Percentiles rank a stretch among this genome's conserved stretches.
Evolutionary conservation across 2,797 vertebrate species (phyloP).

Genomic region (Premnoplex brunnescens): DNA sequence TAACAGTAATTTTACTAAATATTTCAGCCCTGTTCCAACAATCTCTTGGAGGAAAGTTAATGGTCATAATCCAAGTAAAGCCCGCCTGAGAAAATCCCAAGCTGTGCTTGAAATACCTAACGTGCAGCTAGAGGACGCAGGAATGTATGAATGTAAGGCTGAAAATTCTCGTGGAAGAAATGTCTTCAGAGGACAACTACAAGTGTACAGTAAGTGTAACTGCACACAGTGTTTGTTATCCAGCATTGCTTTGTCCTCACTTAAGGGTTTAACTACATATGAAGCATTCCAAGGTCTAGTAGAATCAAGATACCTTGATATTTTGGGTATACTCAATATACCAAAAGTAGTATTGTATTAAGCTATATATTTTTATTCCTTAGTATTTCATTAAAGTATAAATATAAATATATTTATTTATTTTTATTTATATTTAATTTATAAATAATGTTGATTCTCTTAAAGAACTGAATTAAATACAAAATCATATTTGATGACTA

Average conservation of each 20-base stretch:
- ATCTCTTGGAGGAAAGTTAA: constrained; percentile 98
- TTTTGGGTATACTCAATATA: too few relatives aligned
- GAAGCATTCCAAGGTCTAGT: not conserved
- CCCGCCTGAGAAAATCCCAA: constrained; percentile 93
- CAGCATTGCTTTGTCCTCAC: not conserved
- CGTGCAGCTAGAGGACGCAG: constrained; percentile 92
- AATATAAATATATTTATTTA: not conserved
- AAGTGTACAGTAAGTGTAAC: constrained; percentile 92
- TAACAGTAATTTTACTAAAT: constrained; percentile 67
- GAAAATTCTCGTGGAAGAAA: constrained; percentile 93
- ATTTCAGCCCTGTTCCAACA: constrained; percentile 90
- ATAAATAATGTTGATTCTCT: not conserved
- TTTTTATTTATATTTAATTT: too few relatives aligned
- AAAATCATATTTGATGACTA: not conserved
- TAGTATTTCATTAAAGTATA: not conserved
- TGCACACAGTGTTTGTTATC: not conserved
- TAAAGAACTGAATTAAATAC: not conserved
- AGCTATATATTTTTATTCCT: not conserved
- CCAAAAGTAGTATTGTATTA: not conserved
- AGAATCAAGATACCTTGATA: not conserved
- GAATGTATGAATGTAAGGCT: constrained; percentile 93
- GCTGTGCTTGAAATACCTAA: constrained; percentile 96
- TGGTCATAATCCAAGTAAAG: constrained; percentile 93
- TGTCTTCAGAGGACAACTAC: constrained; percentile 92
- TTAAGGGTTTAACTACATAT: not conserved